phyloP scores from a whole-genome alignment of 2,113 vertebrate genomes.

The Pachycephala philippinensis region DNA sequence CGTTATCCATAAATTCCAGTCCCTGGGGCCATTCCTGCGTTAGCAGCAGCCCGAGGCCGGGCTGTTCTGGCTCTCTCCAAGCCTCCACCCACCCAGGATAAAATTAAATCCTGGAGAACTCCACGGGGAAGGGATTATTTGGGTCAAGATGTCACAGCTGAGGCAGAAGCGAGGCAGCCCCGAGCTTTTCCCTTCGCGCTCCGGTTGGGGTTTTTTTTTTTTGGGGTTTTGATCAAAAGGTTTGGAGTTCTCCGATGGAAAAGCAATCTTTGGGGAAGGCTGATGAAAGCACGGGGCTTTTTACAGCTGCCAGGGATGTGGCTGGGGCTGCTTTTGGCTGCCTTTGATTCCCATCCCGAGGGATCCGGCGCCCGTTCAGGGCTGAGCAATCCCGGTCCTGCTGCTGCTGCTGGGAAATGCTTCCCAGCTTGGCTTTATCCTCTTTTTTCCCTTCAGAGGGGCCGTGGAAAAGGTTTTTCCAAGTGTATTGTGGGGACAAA shows the following conservation, averaged over 20 bases:
- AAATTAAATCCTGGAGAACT: not conserved
- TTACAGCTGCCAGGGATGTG: not conserved
- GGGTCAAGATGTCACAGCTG: not conserved
- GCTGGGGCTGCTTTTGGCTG: not conserved
- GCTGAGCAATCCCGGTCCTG: not conserved
- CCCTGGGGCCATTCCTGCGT: not conserved
- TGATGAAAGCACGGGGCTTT: not conserved
- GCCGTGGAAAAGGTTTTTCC: accelerated
- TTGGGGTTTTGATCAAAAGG: constrained; percentile 22
- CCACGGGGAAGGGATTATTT: not conserved
- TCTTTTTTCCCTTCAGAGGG: not conserved
- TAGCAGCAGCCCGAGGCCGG: not conserved
- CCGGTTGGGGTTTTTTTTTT: not conserved
- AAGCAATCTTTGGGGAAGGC: not conserved
- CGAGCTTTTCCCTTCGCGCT: not conserved
- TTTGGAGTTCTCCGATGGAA: not conserved
- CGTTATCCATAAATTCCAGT: not conserved
- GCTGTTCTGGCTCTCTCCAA: not conserved
- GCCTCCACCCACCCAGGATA: not conserved
- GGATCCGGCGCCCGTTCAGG: not conserved
- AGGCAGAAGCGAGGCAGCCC: not conserved
- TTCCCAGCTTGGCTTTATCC: not conserved
- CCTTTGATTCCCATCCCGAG: not conserved
- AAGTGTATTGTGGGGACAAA: not conserved
- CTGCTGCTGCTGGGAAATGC: not conserved